A percentile compares a stretch with the other conserved stretches of the same genome.
phyloP scores from a whole-genome alignment of 1,140 invertebrate genomes.

The Colletes gigas region DNA sequence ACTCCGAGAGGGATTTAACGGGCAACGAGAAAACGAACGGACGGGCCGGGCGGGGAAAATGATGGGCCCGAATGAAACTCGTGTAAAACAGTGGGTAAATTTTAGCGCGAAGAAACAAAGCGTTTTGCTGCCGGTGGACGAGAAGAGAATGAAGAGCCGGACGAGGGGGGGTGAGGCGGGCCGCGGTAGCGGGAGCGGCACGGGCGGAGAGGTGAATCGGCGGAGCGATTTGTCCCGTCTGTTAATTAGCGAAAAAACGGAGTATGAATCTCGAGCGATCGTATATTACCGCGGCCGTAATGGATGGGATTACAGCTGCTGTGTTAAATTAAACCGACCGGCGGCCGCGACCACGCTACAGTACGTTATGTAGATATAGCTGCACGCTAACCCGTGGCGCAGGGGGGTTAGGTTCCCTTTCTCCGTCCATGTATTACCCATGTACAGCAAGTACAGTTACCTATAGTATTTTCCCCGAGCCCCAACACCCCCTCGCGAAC shows the following conservation, averaged over 20 bases:
- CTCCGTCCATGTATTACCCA: constrained; percentile 67
- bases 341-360: constrained; percentile 75
- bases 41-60: constrained; percentile 23
- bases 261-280: constrained; percentile 82
- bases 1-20: neutral
- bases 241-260: constrained; percentile 83
- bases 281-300: constrained; percentile 81
- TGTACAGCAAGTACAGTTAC: constrained; percentile 73
- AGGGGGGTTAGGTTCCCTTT: constrained; percentile 61
- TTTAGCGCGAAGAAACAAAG: constrained; percentile 59
- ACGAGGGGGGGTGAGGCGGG: constrained; percentile 24
- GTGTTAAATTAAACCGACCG: constrained; percentile 82
- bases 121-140: constrained; percentile 44
- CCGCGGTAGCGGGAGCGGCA: constrained; percentile 41
- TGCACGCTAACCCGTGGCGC: constrained; percentile 67
- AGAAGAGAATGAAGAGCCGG: constrained; percentile 66
- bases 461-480: constrained; percentile 60
- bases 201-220: constrained; percentile 66
- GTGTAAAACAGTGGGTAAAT: constrained; percentile 56
- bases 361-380: constrained; percentile 76
- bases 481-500: neutral
- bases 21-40: neutral
- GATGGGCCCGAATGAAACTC: constrained; percentile 47
- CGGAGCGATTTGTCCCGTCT: constrained; percentile 82
- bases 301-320: constrained; percentile 82